Percentiles rank a stretch among this genome's conserved stretches.
Conservation (phyloP, 2,113 vertebrate species). For the Melanerpes formicivorus region DNA sequence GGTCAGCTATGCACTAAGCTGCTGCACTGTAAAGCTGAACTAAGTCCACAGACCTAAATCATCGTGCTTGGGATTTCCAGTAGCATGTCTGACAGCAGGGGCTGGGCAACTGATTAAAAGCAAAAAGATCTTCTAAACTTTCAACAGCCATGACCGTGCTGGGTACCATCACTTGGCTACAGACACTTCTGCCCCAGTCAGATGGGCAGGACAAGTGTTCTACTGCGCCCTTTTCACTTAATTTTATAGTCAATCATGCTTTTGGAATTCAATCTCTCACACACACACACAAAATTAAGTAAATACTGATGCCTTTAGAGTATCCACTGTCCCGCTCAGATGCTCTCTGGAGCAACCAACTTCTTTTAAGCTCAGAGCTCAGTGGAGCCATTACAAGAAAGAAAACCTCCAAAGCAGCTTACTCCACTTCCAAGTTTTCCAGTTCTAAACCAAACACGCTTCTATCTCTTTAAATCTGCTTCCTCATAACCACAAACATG, state of each 20-base stretch:
- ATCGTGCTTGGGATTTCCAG: neutral
- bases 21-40: conserved; percentile 20
- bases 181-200: neutral
- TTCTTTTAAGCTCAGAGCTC: neutral
- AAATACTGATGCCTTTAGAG: neutral
- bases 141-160: neutral
- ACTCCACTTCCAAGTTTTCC: neutral
- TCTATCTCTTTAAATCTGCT: conserved; percentile 79
- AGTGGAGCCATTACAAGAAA: neutral
- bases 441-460: conserved; percentile 53
- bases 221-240: neutral
- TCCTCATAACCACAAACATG: conserved; percentile 81
- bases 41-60: conserved; percentile 23
- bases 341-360: neutral
- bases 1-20: conserved; percentile 37
- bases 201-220: neutral
- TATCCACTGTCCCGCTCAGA: neutral
- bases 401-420: conserved; percentile 40
- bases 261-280: neutral
- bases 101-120: neutral
- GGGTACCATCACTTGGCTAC: neutral
- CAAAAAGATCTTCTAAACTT: neutral
- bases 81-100: neutral
- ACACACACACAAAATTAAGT: neutral
- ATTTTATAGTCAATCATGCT: conserved; percentile 8